Percentiles rank a stretch among this genome's conserved stretches.
phyloP scores from a whole-genome alignment of 2,113 vertebrate species.

The Varanus komodoensis region DNA sequence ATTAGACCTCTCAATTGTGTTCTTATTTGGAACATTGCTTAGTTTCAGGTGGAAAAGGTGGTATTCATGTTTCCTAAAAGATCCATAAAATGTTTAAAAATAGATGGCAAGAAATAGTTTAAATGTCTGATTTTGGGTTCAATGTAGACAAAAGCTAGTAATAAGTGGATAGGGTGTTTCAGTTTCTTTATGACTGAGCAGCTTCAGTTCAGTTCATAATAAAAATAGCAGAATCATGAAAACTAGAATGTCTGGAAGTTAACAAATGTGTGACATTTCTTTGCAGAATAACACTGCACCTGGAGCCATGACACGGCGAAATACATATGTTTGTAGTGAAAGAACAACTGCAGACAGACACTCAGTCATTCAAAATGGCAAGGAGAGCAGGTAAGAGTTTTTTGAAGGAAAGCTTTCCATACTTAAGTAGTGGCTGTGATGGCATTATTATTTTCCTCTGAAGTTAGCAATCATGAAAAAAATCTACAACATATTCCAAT shows the following conservation, averaged over 20 bases:
- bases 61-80: slow-evolving; percentile 31
- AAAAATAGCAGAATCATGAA: not conserved
- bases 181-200: not conserved
- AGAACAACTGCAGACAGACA: slow-evolving; percentile 90
- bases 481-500: slow-evolving; percentile 1
- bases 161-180: not conserved
- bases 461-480: not conserved
- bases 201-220: not conserved
- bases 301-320: slow-evolving; percentile 93
- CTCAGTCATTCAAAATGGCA: slow-evolving; percentile 96
- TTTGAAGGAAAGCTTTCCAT: slow-evolving; percentile 46
- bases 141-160: slow-evolving; percentile 2
- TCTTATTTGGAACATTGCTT: slow-evolving; percentile 51
- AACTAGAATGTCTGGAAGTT: not conserved
- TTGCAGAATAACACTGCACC: slow-evolving; percentile 89
- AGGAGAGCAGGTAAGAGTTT: slow-evolving; percentile 92
- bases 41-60: slow-evolving; percentile 41
- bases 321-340: slow-evolving; percentile 97
- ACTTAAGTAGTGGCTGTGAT: not conserved
- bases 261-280: slow-evolving; percentile 51
- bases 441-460: not conserved
- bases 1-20: slow-evolving; percentile 45
- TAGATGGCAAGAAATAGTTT: slow-evolving; percentile 15
- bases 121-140: not conserved
- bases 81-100: slow-evolving; percentile 52